Base-by-base conservation (phyloP, 1,140 invertebrate genomes). In the Drosophila albomicans region DNA sequence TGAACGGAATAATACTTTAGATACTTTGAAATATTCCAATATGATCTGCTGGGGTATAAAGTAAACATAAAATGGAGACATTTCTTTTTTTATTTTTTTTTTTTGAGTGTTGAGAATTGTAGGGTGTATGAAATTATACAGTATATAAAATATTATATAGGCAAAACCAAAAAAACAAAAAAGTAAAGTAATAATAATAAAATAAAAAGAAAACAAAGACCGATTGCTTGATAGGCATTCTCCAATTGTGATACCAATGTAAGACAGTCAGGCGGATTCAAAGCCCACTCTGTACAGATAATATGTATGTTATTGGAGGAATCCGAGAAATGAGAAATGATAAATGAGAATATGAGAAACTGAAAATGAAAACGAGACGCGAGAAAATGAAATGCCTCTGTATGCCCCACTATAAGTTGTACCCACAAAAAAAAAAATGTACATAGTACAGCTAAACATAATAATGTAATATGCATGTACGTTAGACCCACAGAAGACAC, bases 171-270 rank as follows among this genome's bases (percentile, higher is more conserved):
- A 43, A 43, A 43, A 43, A 13, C n/a, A 3, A 68, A 56, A 30
- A 64, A 16, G 45, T 32, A 10, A 52, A 32, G 54, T 35, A 2
- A 38, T 10, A 38, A 38, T 32, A 10, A 52, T 25, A 61, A 45
- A 2, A 38, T 10, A 38, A 38, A 54, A 45, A 32, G 30, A 54
- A 68, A 32, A 25, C 11, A 45, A 57, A 16, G 41, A 71, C 56
- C 15, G 65, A 67, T 71, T 66, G 79, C 66, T 81, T 71, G 68
- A 75, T 78, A 82, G 61, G 71, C 65, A 81, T 70, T 78, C 77
- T 82, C 72, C 70, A 81, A 82, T 82, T 82, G 79, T 82, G 79
- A 82, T 82, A 82, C 68, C 73, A 72, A 81, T 65, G 78, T 81
- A 76, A 81, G 78, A 79, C 78, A 80, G 59, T 45, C 51, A 71